These are phyloP conservation scores for Trachemys scripta DNA, from an alignment of 2,113 vertebrate species.

Conservation along the genomic window DNA sequence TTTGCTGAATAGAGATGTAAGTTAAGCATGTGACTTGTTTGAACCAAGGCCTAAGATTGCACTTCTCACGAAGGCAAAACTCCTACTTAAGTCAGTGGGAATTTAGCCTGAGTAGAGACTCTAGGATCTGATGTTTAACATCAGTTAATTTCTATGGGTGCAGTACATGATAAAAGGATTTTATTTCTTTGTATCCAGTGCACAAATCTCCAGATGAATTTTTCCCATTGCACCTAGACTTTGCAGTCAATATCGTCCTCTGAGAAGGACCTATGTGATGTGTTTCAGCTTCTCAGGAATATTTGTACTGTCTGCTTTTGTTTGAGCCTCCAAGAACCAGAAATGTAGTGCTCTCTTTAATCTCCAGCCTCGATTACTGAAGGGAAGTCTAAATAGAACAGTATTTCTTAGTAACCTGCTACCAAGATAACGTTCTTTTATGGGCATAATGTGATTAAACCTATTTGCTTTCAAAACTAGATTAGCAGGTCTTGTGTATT, in stretches of 20 bases:
- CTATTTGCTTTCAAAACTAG: neutral
- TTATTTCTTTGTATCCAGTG: rapidly evolving
- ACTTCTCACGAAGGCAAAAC: neutral
- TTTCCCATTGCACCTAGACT: neutral
- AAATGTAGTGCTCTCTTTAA: neutral
- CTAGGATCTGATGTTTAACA: neutral
- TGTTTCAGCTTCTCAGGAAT: neutral
- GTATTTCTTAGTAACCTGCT: rapidly evolving
- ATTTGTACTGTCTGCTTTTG: neutral
- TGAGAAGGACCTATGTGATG: neutral
- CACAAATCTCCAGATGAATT: neutral
- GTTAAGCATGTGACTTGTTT: rapidly evolving
- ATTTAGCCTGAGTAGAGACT: neutral
- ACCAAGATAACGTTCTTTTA: neutral
- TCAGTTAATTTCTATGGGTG: neutral
- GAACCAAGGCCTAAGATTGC: neutral
- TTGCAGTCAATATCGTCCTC: neutral
- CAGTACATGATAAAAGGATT: neutral
- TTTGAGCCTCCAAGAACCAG: neutral
- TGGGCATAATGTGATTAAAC: neutral
- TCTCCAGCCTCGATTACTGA: neutral
- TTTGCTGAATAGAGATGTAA: no score
- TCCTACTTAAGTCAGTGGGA: rapidly evolving
- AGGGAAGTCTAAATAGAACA: neutral
- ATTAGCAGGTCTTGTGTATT: neutral